Conservation (phyloP, 2,888 invertebrate genomes). For the Brachyopa scutellaris region DNA sequence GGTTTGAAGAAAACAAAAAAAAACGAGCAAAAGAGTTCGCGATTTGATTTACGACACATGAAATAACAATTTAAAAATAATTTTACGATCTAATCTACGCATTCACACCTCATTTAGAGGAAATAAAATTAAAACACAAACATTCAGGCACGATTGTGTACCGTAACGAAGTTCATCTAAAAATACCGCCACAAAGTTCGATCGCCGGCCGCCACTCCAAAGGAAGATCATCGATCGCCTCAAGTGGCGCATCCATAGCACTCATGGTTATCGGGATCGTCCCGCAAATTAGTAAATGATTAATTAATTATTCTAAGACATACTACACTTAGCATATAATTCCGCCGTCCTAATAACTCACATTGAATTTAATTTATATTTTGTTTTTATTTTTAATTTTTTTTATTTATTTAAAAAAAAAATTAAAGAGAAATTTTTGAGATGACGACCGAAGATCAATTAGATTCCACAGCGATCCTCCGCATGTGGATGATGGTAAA, state of each 20-base stretch:
- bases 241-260: not conserved
- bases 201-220: not conserved
- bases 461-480: conserved; percentile 39
- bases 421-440: not conserved
- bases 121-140: conserved; percentile 10
- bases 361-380: conserved; percentile 40
- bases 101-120: conserved; percentile 28
- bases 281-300: conserved; percentile 45
- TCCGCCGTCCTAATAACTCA: conserved; percentile 33
- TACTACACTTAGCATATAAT: conserved; percentile 22
- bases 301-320: conserved; percentile 51
- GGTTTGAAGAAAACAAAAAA: not conserved
- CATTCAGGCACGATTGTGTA: not conserved
- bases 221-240: conserved; percentile 1
- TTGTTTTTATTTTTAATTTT: too few relatives aligned
- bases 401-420: conserved; percentile 30
- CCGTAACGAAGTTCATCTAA: not conserved
- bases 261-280: not conserved
- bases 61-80: conserved; percentile 60
- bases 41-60: conserved; percentile 38
- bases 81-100: conserved; percentile 47
- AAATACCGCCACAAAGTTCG: not conserved
- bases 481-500: conserved; percentile 10
- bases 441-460: conserved; percentile 29
- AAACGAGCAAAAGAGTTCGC: conserved; percentile 6